Conservation (phyloP, 2,797 vertebrate genomes). For the Carduelis carduelis region DNA sequence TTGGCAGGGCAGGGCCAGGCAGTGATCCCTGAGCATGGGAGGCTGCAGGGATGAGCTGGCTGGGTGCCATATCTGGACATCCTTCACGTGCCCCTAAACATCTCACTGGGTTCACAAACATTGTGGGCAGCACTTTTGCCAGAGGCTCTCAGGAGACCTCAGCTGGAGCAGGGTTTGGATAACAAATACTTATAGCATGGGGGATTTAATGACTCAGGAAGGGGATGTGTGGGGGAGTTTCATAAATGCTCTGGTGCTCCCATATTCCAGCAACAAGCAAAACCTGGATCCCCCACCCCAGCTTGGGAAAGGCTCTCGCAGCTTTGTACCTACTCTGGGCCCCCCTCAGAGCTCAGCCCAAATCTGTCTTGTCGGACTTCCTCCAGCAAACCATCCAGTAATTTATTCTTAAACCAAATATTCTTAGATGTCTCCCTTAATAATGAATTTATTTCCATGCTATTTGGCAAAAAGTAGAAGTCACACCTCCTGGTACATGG, state of each 20-base stretch:
- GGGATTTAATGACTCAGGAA: background rate
- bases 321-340: background rate
- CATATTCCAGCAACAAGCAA: background rate
- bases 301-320: background rate
- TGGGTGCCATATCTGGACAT: background rate
- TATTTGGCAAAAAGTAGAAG: constrained; percentile 3
- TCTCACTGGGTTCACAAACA: background rate
- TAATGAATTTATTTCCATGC: background rate
- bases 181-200: rapidly evolving
- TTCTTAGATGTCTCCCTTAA: background rate
- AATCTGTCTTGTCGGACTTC: background rate
- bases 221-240: rapidly evolving
- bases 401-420: constrained; percentile 4
- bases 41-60: background rate
- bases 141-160: background rate
- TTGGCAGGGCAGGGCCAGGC: background rate
- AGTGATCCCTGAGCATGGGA: rapidly evolving
- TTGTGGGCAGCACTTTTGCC: background rate
- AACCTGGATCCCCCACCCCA: rapidly evolving
- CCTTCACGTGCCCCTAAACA: rapidly evolving
- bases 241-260: background rate
- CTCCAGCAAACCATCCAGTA: background rate
- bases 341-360: background rate
- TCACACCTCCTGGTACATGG: background rate
- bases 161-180: background rate